Evolutionary conservation across 1,140 invertebrate genomes (phyloP).

Genomic region (Zaprionus capensis): DNA sequence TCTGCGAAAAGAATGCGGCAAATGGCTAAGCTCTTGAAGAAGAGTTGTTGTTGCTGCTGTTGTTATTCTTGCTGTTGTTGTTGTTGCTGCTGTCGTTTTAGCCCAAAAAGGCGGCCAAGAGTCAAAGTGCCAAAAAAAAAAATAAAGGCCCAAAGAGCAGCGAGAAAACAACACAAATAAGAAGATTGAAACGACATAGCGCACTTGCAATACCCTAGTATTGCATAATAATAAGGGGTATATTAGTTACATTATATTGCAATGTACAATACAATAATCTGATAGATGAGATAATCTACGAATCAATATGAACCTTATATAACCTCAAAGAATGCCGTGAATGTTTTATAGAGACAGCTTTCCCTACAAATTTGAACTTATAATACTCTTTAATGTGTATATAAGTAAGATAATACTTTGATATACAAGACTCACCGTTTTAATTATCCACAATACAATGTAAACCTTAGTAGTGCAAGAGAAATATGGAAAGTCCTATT

Average conservation of each 20-base stretch:
- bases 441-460: too few relatives aligned
- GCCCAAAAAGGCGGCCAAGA: conserved; percentile 53
- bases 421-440: too few relatives aligned
- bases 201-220: background rate
- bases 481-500: too few relatives aligned
- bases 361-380: too few relatives aligned
- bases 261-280: too few relatives aligned
- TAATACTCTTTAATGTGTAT: too few relatives aligned
- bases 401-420: too few relatives aligned
- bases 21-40: conserved; percentile 46
- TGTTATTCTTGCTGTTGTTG: conserved; percentile 33
- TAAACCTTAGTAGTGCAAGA: too few relatives aligned
- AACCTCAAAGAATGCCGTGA: too few relatives aligned
- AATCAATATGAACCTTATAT: too few relatives aligned
- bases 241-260: background rate
- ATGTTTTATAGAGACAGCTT: too few relatives aligned
- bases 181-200: conserved; percentile 21
- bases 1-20: conserved; percentile 58
- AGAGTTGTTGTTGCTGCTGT: conserved; percentile 18
- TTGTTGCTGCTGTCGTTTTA: conserved; percentile 41
- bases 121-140: conserved; percentile 63
- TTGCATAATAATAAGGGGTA: background rate
- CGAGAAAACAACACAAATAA: conserved; percentile 54
- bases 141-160: conserved; percentile 41
- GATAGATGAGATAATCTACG: too few relatives aligned